Evolutionary conservation across 1,140 invertebrate species (phyloP), one percentile per base, ranked within the genome.

Genomic region (Macrobrachium rosenbergii): DNA sequence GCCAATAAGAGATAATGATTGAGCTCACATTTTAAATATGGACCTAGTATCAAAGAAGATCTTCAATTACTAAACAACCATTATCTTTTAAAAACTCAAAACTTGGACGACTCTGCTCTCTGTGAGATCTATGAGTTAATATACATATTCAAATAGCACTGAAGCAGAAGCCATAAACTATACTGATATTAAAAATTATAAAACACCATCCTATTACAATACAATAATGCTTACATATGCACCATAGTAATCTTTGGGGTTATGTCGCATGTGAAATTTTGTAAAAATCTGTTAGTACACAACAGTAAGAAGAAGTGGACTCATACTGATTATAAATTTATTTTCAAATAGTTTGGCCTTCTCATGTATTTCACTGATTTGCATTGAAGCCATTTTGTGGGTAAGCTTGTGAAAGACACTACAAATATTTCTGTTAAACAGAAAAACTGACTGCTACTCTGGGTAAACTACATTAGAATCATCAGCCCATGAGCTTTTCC

Each of bases 161-260:
- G 85, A 87, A 87, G 85, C 85, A 87, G 78, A 87, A 87, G 85
- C 85, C 72, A 52, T 87, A 87, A 78, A 81, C 85, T 87, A 87
- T 64, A 87, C 63, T 87, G 62, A 87, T 87, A 87, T 80, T 87
- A 67, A 80, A 87, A 87, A 80, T 87, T 76, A 87, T 82, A 81
- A 87, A 87, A 83, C 82, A 83, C 82, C 82, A 75, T 83, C 82
- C 82, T 83, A 83, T 75, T 83, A 83, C 82, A 83, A 58, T 83
- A 83, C 82, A 83, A 83, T 83, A 83, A 83, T 83, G 82, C 82
- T 83, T 83, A 83, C 72, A 83, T 83, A 83, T 76, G 82, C 82
- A 83, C 82, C 82, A 83, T 83, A 76, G 82, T 83, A 83, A 83
- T 76, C 82, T 83, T 83, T 83, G 72, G 82, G 82, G 82, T 83